phyloP scores from a whole-genome alignment of 2,888 invertebrate species.

The Eristalis intricaria region DNA sequence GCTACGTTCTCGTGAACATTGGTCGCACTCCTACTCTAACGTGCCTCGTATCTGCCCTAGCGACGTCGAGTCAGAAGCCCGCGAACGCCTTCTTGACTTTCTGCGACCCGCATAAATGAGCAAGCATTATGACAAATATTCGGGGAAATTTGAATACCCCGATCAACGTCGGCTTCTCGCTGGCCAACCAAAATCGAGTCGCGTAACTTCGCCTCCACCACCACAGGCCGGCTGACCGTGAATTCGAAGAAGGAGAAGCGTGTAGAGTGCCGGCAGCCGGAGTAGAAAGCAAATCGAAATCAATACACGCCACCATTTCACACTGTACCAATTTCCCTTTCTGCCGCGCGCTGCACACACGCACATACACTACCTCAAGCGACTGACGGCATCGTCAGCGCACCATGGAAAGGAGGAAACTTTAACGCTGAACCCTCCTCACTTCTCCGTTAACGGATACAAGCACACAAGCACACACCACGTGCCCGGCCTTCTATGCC shows the following conservation, averaged over 20 bases:
- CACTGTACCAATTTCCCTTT: slow-evolving; percentile 36
- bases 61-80: background rate
- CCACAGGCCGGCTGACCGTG: background rate
- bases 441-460: slow-evolving; percentile 46
- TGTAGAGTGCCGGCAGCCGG: background rate
- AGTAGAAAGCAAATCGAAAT: slow-evolving; percentile 14
- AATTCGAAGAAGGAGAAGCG: slow-evolving; percentile 39
- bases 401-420: slow-evolving; percentile 59
- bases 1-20: slow-evolving; percentile 12
- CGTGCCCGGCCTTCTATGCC: slow-evolving; percentile 53
- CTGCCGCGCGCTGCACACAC: background rate
- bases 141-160: slow-evolving; percentile 72
- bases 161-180: slow-evolving; percentile 9
- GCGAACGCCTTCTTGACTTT: slow-evolving; percentile 26
- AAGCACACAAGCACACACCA: slow-evolving; percentile 36
- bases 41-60: slow-evolving; percentile 1
- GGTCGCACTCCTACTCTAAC: slow-evolving; percentile 46
- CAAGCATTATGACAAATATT: slow-evolving; percentile 79
- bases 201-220: slow-evolving; percentile 43
- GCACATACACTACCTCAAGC: slow-evolving; percentile 32
- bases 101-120: slow-evolving; percentile 79
- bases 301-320: background rate
- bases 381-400: background rate
- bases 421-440: slow-evolving; percentile 58
- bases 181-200: slow-evolving; percentile 45